Conservation (phyloP, 2,797 vertebrate species). For the Ctenochaetus hawaiiensis region DNA sequence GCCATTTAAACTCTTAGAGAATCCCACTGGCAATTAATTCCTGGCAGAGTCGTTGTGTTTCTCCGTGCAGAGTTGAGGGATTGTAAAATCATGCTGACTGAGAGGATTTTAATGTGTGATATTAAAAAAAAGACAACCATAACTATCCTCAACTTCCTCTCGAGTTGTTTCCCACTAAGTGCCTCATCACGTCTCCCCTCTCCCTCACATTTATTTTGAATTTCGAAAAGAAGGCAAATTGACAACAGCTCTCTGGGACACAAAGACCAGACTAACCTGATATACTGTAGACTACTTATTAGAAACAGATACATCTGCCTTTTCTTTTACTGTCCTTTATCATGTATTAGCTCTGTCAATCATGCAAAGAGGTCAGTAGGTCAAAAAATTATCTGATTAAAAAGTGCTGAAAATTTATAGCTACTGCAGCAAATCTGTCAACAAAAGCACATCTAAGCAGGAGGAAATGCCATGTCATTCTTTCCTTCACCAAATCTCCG, state of each 20-base stretch:
- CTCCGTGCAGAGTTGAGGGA: not conserved
- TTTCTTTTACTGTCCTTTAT: constrained; percentile 19
- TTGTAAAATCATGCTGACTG: constrained; percentile 14
- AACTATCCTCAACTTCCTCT: constrained; percentile 4
- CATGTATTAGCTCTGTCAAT: constrained; percentile 35
- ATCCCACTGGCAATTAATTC: constrained; percentile 21
- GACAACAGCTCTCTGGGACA: constrained; percentile 19
- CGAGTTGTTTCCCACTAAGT: constrained; percentile 11
- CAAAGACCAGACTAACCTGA: constrained; percentile 32
- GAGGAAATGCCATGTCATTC: not conserved
- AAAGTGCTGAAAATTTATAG: constrained; percentile 32
- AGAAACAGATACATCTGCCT: constrained; percentile 39
- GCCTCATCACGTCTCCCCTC: constrained; percentile 13
- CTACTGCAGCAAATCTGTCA: constrained; percentile 55
- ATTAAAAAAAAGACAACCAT: not conserved
- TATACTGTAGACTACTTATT: constrained; percentile 30
- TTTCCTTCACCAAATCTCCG: constrained; percentile 14
- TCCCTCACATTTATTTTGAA: constrained; percentile 28
- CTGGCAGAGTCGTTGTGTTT: constrained; percentile 19
- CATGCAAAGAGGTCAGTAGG: constrained; percentile 31
- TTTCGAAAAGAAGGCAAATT: constrained; percentile 26
- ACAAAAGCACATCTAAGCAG: constrained; percentile 44
- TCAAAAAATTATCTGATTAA: constrained; percentile 46
- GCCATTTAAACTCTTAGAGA: constrained; percentile 11
- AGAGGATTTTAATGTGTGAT: constrained; percentile 11